phyloP scores from a whole-genome alignment of 2,888 invertebrate genomes.

The Lissocephala sabroskyi region DNA sequence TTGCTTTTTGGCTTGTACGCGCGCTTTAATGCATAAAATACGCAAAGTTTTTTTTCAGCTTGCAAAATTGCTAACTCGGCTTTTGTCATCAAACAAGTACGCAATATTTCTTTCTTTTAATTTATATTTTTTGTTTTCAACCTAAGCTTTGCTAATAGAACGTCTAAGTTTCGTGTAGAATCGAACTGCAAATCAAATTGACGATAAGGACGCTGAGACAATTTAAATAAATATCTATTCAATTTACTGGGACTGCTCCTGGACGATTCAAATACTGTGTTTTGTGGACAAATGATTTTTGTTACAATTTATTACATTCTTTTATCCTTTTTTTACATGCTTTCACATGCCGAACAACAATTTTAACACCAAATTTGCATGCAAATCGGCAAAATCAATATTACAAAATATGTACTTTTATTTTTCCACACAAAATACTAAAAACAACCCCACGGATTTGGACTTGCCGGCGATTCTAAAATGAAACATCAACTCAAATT shows the following conservation, averaged over 20 bases:
- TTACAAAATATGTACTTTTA: slow-evolving; percentile 12
- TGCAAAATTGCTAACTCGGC: no score
- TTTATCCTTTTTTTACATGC: slow-evolving; percentile 47
- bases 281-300: no score
- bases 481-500: slow-evolving; percentile 24
- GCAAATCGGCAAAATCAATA: slow-evolving; percentile 5
- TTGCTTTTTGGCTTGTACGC: slow-evolving; percentile 20
- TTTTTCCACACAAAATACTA: slow-evolving; percentile 17
- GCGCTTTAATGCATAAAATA: slow-evolving; percentile 18
- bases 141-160: slow-evolving; percentile 11
- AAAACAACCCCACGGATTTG: slow-evolving; percentile 44
- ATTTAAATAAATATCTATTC: slow-evolving; percentile 12
- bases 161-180: slow-evolving; percentile 23
- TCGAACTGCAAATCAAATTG: slow-evolving; percentile 23
- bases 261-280: no score
- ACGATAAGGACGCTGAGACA: no score
- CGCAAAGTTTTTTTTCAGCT: no score
- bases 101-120: neutral
- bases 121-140: slow-evolving; percentile 28
- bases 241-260: no score
- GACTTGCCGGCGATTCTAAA: slow-evolving; percentile 39
- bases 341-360: slow-evolving; percentile 35
- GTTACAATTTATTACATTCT: slow-evolving; percentile 36
- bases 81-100: neutral
- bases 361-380: no score